Evolutionary conservation across 2,797 vertebrate genomes (phyloP).

Genomic region (Rhinichthys osculus): DNA sequence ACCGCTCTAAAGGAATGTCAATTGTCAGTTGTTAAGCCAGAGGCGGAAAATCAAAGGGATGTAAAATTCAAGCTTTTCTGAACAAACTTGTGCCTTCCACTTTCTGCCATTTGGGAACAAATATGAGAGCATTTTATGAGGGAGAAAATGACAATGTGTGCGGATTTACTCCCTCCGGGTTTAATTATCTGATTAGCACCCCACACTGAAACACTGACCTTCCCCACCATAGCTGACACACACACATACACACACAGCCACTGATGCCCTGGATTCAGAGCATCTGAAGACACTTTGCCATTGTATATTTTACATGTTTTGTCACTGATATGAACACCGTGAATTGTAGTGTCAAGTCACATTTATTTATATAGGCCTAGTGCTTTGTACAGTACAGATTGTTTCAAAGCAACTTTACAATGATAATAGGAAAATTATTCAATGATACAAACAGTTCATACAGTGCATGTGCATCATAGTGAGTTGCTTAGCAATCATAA

Average conservation of each 20-base stretch:
- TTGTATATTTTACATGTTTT: neutral
- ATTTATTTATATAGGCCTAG: neutral
- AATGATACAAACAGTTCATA: neutral
- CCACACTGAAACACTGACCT: slow-evolving; percentile 70
- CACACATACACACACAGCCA: neutral
- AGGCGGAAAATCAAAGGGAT: slow-evolving; percentile 45
- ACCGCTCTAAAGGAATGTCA: slow-evolving; percentile 15
- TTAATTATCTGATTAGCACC: slow-evolving; percentile 76
- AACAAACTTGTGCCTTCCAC: slow-evolving; percentile 23
- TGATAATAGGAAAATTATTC: neutral
- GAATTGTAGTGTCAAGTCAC: neutral
- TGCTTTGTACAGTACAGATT: neutral
- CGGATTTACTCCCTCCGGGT: slow-evolving; percentile 69
- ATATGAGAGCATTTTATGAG: slow-evolving; percentile 35
- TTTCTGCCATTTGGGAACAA: slow-evolving; percentile 30
- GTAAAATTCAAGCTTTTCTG: slow-evolving; percentile 38
- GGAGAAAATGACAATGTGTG: slow-evolving; percentile 45
- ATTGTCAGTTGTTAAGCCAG: slow-evolving; percentile 44
- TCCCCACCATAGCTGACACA: neutral
- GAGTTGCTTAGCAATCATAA: neutral
- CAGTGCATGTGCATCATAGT: neutral
- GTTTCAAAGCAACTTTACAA: neutral
- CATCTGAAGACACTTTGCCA: slow-evolving; percentile 9
- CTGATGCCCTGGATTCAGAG: slow-evolving; percentile 15
- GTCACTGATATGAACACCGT: neutral